Conservation (phyloP, 2,797 vertebrate species). For the Sardinella longiceps region DNA sequence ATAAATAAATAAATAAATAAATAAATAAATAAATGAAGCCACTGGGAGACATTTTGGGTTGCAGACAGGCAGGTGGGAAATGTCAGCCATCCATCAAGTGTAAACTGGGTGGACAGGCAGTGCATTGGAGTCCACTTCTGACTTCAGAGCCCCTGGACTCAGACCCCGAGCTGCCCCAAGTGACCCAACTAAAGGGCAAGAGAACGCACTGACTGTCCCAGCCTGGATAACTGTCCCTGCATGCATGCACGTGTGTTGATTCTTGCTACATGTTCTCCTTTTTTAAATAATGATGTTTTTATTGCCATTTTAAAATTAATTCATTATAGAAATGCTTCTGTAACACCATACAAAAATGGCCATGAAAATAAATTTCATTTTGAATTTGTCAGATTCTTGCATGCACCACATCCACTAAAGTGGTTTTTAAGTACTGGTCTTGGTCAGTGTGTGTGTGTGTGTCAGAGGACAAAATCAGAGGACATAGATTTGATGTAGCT, state of each 20-base stretch:
- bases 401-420: neutral
- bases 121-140: neutral
- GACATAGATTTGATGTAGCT: no score
- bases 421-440: neutral
- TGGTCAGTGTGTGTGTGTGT: neutral
- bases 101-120: constrained; percentile 16
- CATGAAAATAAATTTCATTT: no score
- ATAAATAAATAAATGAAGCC: neutral
- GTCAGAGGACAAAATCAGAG: no score
- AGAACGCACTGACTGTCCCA: neutral
- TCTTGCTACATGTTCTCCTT: no score
- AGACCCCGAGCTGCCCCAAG: neutral
- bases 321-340: no score
- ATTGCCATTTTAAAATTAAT: no score
- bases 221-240: no score
- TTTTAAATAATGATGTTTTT: no score
- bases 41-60: neutral
- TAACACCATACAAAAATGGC: no score
- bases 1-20: neutral
- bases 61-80: neutral
- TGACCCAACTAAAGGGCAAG: neutral
- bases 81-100: neutral
- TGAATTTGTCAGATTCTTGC: no score
- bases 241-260: no score
- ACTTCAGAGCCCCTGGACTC: neutral